Conservation (phyloP, 2,797 vertebrate species). For the Lemur catta region DNA sequence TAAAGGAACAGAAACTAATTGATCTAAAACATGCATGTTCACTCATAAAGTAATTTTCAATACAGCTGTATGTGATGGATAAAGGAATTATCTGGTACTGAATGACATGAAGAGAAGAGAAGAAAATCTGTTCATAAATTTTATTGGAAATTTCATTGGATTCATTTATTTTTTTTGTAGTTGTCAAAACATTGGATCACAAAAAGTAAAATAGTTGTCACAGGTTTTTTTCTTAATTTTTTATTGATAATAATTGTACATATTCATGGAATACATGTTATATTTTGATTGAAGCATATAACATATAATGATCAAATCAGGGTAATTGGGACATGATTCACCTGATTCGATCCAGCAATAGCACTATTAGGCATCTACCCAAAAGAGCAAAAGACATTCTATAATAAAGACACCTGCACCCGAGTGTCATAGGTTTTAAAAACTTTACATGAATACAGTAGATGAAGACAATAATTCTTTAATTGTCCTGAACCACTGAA, state of each 20-base stretch:
- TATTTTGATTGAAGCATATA: no score
- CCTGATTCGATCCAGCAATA: no score
- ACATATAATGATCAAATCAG: no score
- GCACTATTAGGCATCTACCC: no score
- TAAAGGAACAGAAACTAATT: background rate
- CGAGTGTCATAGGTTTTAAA: background rate
- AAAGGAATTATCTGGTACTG: constrained; percentile 3
- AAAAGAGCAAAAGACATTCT: no score
- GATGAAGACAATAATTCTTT: background rate
- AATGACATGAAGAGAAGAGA: background rate
- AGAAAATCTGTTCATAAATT: background rate
- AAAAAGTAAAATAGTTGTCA: background rate
- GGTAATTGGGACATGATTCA: no score
- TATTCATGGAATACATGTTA: no score
- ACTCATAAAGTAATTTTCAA: background rate
- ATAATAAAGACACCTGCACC: no score
- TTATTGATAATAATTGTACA: no score
- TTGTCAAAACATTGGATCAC: background rate
- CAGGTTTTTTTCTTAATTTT: background rate
- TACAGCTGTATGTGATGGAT: background rate
- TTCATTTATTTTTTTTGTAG: background rate
- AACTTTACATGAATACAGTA: background rate
- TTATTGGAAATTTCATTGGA: background rate
- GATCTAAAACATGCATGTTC: constrained; percentile 14
- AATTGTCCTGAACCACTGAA: background rate